Evolutionary conservation across 1,140 invertebrate genomes (phyloP), one percentile per base, ranked within the genome.

Genomic region (Musca domestica): DNA sequence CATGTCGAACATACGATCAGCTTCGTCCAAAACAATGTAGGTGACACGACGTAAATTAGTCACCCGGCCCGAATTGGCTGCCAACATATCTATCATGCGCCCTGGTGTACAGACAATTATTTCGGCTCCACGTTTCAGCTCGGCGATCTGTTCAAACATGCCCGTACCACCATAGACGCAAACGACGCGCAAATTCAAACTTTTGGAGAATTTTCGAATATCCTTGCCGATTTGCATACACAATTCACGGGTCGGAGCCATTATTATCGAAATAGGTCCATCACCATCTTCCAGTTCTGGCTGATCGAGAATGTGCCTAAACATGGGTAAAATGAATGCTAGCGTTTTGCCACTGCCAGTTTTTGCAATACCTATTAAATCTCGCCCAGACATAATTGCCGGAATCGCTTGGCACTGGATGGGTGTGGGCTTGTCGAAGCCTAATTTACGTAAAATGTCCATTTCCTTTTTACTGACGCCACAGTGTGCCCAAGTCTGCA

Each of bases 1-100:
- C 96, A 99, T 98, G 79, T 99, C 98, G 80, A 99, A 99, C 98
- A 99, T 99, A 41, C 98, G 85, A 83, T 99, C 98, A 2, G 98
- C 98, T 84, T 99, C 98, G 83, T 99, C 98, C 2, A 99, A 82
- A 0, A 99, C 98, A 34, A 99, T 89, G 81, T 99, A 99, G 0
- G 97, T 99, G 27, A 97, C 95, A 41, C 98, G 83, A 23, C 93
- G 85, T 46, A 99, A 83, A 86, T 99, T 99, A 0, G 98, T 99
- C 0, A 99, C 98, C 70, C 95, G 88, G 0, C 96, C 98, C 67
- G 91, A 95, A 81, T 99, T 99, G 4, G 97, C 98, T 0, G 96
- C 95, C 64, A 99, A 82, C 96, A 99, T 99, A 81, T 99, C 98
- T 75, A 99, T 99, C 98, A 99, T 99, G 71, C 98, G 87, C 0